These are phyloP conservation scores for Alviniconcha strummeri DNA, from an alignment of 2,888 invertebrate species.

Conservation along the genomic window DNA sequence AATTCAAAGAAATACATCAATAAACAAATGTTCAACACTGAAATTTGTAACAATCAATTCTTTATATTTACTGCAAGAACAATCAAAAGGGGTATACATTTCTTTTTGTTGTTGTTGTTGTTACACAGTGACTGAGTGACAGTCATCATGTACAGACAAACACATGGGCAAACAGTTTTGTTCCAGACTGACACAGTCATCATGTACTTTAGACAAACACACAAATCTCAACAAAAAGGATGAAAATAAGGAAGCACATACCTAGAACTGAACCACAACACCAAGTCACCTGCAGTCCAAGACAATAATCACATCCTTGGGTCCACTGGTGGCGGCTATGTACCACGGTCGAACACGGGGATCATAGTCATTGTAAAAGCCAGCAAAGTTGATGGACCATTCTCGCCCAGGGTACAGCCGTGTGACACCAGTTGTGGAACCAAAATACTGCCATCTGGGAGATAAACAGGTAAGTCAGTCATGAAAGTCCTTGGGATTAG, in stretches of 20 bases:
- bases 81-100: no score
- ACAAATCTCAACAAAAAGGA: neutral
- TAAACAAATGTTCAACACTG: no score
- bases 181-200: no score
- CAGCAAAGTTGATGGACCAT: conserved; percentile 74
- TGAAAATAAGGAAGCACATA: neutral
- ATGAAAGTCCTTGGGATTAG: no score
- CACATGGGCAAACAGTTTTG: no score
- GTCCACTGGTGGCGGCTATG: conserved; percentile 74
- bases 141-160: no score
- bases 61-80: no score
- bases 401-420: conserved; percentile 73
- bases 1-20: no score
- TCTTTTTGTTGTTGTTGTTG: no score
- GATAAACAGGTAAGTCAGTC: neutral
- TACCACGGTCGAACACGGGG: conserved; percentile 73
- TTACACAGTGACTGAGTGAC: no score
- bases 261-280: conserved; percentile 22
- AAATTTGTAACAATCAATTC: no score
- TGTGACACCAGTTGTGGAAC: conserved; percentile 71
- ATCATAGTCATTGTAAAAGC: conserved; percentile 74
- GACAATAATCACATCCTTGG: conserved; percentile 74
- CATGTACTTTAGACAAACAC: neutral
- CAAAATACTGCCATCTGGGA: conserved; percentile 74
- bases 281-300: conserved; percentile 71